These are phyloP conservation scores for Tragelaphus scriptus DNA, from an alignment of 2,113 vertebrate species.

Conservation along the genomic window DNA sequence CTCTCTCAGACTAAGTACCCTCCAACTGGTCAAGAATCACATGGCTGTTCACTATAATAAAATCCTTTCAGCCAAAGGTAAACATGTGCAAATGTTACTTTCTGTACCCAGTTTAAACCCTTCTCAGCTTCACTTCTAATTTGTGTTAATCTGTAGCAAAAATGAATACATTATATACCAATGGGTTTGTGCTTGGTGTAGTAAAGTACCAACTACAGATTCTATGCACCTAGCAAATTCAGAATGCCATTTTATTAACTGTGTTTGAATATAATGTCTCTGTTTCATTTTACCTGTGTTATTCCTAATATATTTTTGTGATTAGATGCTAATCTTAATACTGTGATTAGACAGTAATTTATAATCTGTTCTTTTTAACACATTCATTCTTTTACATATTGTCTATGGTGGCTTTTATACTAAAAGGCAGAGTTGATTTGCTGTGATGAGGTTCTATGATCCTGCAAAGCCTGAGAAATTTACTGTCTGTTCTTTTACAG, in stretches of 20 bases:
- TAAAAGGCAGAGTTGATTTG: background rate
- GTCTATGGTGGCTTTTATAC: background rate
- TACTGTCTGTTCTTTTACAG: background rate
- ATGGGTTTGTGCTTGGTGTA: background rate
- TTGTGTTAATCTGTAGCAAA: slow-evolving; percentile 13
- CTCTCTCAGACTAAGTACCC: slow-evolving; percentile 81
- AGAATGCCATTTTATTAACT: background rate
- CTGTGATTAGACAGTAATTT: background rate
- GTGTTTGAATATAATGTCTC: background rate
- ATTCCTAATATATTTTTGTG: background rate
- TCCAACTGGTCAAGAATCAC: slow-evolving; percentile 90
- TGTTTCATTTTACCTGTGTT: slow-evolving; percentile 1
- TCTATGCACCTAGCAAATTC: background rate
- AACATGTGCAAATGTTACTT: slow-evolving; percentile 53
- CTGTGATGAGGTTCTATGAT: background rate
- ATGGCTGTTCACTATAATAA: slow-evolving; percentile 96
- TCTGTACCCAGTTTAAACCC: slow-evolving; percentile 22
- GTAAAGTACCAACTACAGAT: background rate
- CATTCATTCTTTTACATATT: background rate
- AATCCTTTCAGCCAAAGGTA: slow-evolving; percentile 96
- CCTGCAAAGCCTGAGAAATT: background rate
- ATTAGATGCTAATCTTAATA: slow-evolving; percentile 21
- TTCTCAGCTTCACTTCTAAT: slow-evolving; percentile 13
- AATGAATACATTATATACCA: background rate
- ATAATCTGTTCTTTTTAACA: background rate